These are phyloP conservation scores for Peromyscus melanophrys DNA, from an alignment of 2,797 vertebrate species.

Conservation along the genomic window DNA sequence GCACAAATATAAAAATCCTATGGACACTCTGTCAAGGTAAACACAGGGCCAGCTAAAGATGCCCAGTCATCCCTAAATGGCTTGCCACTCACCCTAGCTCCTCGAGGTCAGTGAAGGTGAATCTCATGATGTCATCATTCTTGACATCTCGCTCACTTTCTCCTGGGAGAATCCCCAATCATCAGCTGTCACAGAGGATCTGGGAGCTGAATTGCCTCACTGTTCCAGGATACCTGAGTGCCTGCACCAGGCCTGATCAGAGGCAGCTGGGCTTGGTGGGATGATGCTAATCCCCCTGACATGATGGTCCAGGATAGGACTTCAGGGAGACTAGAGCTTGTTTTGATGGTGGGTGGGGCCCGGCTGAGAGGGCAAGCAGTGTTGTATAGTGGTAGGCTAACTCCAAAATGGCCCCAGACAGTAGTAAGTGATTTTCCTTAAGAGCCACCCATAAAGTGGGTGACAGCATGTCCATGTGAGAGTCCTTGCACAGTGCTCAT, in stretches of 20 bases:
- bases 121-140: not conserved
- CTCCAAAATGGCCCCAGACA: not conserved
- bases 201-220: not conserved
- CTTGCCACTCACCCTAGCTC: not conserved
- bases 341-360: not conserved
- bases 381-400: not conserved
- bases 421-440: not conserved
- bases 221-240: rapidly evolving
- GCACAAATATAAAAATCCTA: not conserved
- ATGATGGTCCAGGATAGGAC: not conserved
- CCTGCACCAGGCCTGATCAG: not conserved
- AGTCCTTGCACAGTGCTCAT: not conserved
- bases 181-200: not conserved
- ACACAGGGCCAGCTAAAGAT: not conserved
- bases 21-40: not conserved
- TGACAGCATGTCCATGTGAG: not conserved
- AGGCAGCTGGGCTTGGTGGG: not conserved
- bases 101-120: not conserved
- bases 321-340: not conserved
- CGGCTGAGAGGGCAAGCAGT: not conserved
- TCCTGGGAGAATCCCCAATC: not conserved
- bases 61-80: not conserved
- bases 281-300: not conserved
- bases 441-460: not conserved
- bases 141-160: too few relatives aligned